These are phyloP conservation scores for Cheilosia scutellata DNA, from an alignment of 2,888 invertebrate genomes.

Conservation along the genomic window DNA sequence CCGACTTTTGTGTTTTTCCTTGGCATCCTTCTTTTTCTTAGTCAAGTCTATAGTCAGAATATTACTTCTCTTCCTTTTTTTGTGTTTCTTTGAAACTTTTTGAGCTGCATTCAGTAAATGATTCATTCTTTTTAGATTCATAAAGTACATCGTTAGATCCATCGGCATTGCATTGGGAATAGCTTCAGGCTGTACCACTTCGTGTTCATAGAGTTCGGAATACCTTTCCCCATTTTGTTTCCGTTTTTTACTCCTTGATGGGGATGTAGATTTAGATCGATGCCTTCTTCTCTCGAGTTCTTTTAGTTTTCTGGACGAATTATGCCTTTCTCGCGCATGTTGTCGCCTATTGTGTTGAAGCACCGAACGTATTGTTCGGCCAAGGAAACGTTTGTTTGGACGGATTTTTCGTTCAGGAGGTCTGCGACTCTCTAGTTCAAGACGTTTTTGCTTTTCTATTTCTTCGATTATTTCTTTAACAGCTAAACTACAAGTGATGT, in stretches of 20 bases:
- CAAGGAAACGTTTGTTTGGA: conserved; percentile 81
- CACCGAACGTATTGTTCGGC: conserved; percentile 79
- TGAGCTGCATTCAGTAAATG: neutral
- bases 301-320: conserved; percentile 78
- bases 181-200: neutral
- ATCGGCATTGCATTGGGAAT: neutral
- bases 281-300: conserved; percentile 78
- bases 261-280: conserved; percentile 67
- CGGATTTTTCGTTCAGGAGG: conserved; percentile 32
- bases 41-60: conserved; percentile 62
- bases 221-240: conserved; percentile 14
- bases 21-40: conserved; percentile 37
- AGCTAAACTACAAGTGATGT: conserved; percentile 42
- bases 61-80: conserved; percentile 12
- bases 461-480: conserved; percentile 63
- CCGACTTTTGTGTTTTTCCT: conserved; percentile 15
- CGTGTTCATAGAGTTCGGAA: neutral
- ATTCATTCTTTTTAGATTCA: conserved; percentile 16
- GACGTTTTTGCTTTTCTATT: conserved; percentile 41
- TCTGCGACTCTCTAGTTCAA: conserved; percentile 5
- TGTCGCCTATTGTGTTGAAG: conserved; percentile 80
- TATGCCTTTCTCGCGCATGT: conserved; percentile 76
- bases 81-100: conserved; percentile 38
- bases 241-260: conserved; percentile 46
- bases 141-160: conserved; percentile 25